Base-by-base conservation (phyloP, 2,888 invertebrate genomes). In the Aelia acuminata region DNA sequence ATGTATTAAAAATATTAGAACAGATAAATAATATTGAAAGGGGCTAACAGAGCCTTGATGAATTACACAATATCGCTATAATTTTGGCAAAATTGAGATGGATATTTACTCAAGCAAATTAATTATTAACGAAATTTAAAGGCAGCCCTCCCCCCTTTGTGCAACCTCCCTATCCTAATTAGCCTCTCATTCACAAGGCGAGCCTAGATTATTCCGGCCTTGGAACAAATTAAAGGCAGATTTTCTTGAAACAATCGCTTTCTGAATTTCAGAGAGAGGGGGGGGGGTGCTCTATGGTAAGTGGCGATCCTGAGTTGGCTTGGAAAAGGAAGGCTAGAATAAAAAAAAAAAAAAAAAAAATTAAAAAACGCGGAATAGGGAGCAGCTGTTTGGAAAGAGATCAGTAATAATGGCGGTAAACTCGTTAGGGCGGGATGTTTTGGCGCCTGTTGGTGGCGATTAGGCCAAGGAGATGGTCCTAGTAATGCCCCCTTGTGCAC, bases 341-440 rank as follows among this genome's bases (percentile, higher is more conserved):
- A 15, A 3, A 63, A 31, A 57, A 39, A 18, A 75, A 31, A 70
- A 26, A 39, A 75, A 47, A 22, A 39, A 43, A 43, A 39, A 43
- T 22, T 22, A 80, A 80, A 80, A 80, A 43, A 43, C 39, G 22
- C 13, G 43, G n/a, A 80, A n/a, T 35, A 22, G 43, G 80, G n/a
- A 80, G 39, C 80, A 80, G 80, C 43, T 80, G 75, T 75, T 80
- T 43, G 80, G 80, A 80, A 80, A 80, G 80, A 80, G 43, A 80
- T 43, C 43, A 80, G 80, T 80, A 80, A 80, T 80, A 80, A 80
- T 80, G 80, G 43, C 80, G 80, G 43, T 80, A 80, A 80, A 43
- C 80, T 80, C 80, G 80, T 80, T 80, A 80, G 80, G 43, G 80
- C 31, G 43, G 75, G 80, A n/a, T 80, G 43, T 80, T 80, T 80